phyloP scores from a whole-genome alignment of 2,797 vertebrate species.

The Lemur catta region DNA sequence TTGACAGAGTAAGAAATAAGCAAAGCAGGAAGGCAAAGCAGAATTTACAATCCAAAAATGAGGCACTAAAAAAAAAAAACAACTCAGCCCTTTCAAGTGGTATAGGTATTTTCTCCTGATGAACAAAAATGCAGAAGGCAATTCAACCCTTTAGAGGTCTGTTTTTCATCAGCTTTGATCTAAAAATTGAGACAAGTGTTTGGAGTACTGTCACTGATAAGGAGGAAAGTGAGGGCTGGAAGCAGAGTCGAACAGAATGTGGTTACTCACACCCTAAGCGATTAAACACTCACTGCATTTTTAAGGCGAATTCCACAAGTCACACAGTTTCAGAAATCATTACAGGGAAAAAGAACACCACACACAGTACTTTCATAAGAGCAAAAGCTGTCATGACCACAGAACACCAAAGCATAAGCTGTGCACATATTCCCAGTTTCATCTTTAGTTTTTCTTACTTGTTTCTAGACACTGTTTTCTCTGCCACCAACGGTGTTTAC shows the following conservation, averaged over 20 bases:
- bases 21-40: conserved; percentile 75
- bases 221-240: conserved; percentile 80
- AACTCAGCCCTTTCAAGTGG: conserved; percentile 76
- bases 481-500: conserved; percentile 61
- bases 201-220: conserved; percentile 83
- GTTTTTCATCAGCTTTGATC: conserved; percentile 86
- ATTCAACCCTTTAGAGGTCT: conserved; percentile 81
- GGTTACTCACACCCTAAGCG: conserved; percentile 82
- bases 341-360: conserved; percentile 60
- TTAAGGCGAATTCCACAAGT: conserved; percentile 80
- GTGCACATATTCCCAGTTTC: conserved; percentile 64
- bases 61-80: conserved; percentile 68
- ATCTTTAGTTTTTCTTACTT: conserved; percentile 71
- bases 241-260: conserved; percentile 80
- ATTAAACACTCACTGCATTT: conserved; percentile 84
- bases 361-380: conserved; percentile 49
- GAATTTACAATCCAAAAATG: conserved; percentile 75
- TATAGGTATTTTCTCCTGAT: conserved; percentile 77
- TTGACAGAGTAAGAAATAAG: conserved; percentile 80
- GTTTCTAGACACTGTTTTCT: conserved; percentile 67
- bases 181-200: conserved; percentile 84
- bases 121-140: conserved; percentile 81
- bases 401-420: conserved; percentile 71
- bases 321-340: conserved; percentile 70
- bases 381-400: conserved; percentile 71